phyloP scores from a whole-genome alignment of 2,797 vertebrate species.

The Amblyraja radiata region DNA sequence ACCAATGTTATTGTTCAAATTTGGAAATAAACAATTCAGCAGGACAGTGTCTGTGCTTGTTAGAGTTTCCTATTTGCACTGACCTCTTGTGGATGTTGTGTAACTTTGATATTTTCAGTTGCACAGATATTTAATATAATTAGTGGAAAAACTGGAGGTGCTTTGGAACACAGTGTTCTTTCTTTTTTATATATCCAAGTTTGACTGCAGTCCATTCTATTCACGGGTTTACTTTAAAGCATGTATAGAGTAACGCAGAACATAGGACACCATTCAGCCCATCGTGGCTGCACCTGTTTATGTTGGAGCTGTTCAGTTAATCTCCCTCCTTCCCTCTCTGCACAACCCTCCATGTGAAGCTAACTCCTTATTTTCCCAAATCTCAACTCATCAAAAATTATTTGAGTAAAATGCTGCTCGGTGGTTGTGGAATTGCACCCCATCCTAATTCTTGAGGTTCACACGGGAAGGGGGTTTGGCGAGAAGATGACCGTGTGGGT shows the following conservation, averaged over 20 bases:
- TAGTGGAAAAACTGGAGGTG: background rate
- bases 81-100: background rate
- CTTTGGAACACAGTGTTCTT: background rate
- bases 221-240: background rate
- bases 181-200: background rate
- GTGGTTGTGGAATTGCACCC: too few species aligned
- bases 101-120: background rate
- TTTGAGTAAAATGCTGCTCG: too few species aligned
- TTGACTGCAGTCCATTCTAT: background rate
- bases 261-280: background rate
- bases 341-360: background rate
- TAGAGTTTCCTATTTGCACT: background rate
- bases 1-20: constrained; percentile 14
- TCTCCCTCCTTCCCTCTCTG: background rate
- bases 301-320: background rate
- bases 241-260: background rate
- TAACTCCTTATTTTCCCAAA: too few species aligned
- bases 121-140: background rate
- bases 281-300: background rate
- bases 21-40: constrained; percentile 18
- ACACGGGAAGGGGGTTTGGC: too few species aligned
- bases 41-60: background rate
- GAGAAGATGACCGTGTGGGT: too few species aligned
- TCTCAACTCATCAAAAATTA: too few species aligned
- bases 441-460: too few species aligned